Conservation (phyloP, 2,797 vertebrate genomes). For the Lepilemur ruficaudatus region DNA sequence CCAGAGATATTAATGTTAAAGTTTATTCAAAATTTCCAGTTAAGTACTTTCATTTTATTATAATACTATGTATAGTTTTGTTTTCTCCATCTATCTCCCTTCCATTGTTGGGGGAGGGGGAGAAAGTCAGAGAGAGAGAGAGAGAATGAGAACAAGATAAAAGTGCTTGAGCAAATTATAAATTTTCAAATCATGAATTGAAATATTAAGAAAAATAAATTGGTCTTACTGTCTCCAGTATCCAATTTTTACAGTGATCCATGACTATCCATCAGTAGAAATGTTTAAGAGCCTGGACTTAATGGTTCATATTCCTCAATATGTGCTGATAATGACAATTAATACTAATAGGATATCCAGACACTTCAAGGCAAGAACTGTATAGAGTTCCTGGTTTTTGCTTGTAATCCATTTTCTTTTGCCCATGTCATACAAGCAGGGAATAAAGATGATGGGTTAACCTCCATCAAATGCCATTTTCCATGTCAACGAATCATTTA, state of each 20-base stretch:
- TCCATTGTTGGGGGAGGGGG: background rate
- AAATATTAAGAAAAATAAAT: slow-evolving; percentile 50
- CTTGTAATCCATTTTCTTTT: slow-evolving; percentile 61
- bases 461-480: slow-evolving; percentile 64
- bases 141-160: background rate
- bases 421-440: slow-evolving; percentile 24
- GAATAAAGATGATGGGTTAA: slow-evolving; percentile 60
- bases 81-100: background rate
- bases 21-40: background rate
- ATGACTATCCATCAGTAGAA: slow-evolving; percentile 10
- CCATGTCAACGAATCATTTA: slow-evolving; percentile 56
- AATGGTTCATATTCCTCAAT: slow-evolving; percentile 69
- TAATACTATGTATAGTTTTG: background rate
- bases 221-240: background rate
- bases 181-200: slow-evolving; percentile 26
- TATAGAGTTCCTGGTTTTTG: background rate
- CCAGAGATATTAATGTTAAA: background rate
- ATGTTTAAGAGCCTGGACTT: slow-evolving; percentile 36
- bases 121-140: background rate
- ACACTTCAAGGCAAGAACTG: background rate
- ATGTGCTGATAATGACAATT: slow-evolving; percentile 50
- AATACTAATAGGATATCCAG: slow-evolving; percentile 37
- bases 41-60: background rate
- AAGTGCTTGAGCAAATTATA: slow-evolving; percentile 12
- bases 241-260: slow-evolving; percentile 54